A percentile compares a stretch with the other conserved stretches of the same genome.
Conservation (phyloP, 2,888 invertebrate genomes). For the Adelognathus sp. region DNA sequence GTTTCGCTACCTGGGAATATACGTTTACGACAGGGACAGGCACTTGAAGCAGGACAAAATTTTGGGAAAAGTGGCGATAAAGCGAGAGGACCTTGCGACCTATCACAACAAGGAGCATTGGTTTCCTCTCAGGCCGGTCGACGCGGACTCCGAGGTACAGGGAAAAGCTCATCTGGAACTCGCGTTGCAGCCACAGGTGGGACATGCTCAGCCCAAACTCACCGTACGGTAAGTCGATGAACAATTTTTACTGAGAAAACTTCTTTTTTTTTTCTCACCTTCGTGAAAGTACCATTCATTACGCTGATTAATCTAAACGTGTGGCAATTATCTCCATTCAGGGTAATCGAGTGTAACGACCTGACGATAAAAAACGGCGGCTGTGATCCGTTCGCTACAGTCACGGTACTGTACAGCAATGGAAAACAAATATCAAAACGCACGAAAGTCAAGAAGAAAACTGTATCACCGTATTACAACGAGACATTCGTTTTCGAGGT, state of each 20-base stretch:
- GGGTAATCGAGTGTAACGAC: slow-evolving; percentile 93
- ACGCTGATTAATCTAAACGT: neutral
- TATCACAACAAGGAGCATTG: slow-evolving; percentile 97
- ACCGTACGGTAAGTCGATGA: slow-evolving; percentile 79
- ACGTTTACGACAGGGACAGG: slow-evolving; percentile 93
- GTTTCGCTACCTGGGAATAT: slow-evolving; percentile 94
- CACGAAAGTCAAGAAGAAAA: slow-evolving; percentile 95
- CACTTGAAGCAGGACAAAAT: slow-evolving; percentile 93
- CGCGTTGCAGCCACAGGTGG: slow-evolving; percentile 80
- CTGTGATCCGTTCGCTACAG: slow-evolving; percentile 94
- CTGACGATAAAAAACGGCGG: slow-evolving; percentile 94
- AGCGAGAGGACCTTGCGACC: slow-evolving; percentile 91
- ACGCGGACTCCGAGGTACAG: slow-evolving; percentile 95
- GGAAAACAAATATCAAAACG: slow-evolving; percentile 90
- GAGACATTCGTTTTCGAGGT: slow-evolving; percentile 92
- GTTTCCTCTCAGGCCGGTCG: slow-evolving; percentile 93
- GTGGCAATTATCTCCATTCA: slow-evolving; percentile 66
- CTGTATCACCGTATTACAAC: slow-evolving; percentile 93
- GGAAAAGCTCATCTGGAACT: slow-evolving; percentile 94
- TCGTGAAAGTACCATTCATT: neutral
- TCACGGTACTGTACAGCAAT: slow-evolving; percentile 91
- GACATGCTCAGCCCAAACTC: slow-evolving; percentile 79
- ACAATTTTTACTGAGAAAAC: neutral
- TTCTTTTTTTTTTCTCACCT: neutral
- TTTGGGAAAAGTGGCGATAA: slow-evolving; percentile 93